phyloP scores from a whole-genome alignment of 1,140 invertebrate genomes.

The Periplaneta americana region DNA sequence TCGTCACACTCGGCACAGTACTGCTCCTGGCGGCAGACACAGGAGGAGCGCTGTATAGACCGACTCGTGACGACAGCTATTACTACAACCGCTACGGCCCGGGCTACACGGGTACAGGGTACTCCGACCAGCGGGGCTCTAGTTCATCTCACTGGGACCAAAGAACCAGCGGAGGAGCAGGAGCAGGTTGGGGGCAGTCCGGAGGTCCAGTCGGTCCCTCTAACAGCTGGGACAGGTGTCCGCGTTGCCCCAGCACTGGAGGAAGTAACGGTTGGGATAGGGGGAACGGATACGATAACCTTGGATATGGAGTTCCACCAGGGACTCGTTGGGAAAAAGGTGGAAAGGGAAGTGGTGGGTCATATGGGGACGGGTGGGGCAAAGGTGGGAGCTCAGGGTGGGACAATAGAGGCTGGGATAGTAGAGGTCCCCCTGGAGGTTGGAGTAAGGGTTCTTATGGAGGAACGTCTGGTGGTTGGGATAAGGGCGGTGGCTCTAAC shows the following conservation, averaged over 20 bases:
- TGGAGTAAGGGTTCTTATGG: neutral
- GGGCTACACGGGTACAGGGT: neutral
- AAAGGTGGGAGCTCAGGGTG: neutral
- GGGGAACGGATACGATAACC: neutral
- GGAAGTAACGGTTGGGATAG: neutral
- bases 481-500: neutral
- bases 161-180: neutral
- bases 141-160: neutral
- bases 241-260: neutral
- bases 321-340: neutral
- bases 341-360: neutral
- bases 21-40: neutral
- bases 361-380: neutral
- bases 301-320: neutral
- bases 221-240: neutral
- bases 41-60: neutral
- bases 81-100: neutral
- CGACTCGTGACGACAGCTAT: neutral
- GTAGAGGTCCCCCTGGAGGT: neutral
- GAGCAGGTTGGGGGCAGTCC: neutral
- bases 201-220: neutral
- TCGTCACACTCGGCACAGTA: neutral
- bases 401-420: neutral
- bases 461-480: neutral
- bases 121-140: neutral